Evolutionary conservation across 64 coral and sea anemone species (phyloP).

Genomic region (Actinia tenebrosa): DNA sequence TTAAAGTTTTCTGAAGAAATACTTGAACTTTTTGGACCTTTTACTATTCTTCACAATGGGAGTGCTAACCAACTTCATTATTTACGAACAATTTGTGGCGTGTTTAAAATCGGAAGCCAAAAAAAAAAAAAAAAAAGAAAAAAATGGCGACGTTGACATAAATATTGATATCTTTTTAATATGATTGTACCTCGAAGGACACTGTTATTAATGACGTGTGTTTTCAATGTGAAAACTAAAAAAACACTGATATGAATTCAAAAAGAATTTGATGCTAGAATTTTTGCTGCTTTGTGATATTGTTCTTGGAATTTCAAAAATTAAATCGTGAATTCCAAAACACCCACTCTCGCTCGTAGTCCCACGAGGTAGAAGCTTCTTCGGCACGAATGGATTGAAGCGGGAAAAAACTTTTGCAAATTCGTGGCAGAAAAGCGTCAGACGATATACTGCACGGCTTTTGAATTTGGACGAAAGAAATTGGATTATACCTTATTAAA

Average conservation of each 20-base stretch:
- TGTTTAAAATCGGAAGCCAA: not conserved
- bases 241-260: not conserved
- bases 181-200: not conserved
- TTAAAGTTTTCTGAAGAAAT: not conserved
- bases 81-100: not conserved
- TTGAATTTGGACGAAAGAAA: not conserved
- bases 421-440: not conserved
- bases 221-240: not conserved
- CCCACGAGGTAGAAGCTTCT: not conserved
- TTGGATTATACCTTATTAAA: not conserved
- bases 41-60: not conserved
- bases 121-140: not conserved
- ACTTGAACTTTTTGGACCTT: not conserved
- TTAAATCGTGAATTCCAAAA: not conserved
- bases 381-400: not conserved
- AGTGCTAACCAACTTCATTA: not conserved
- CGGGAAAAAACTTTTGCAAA: not conserved
- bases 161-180: not conserved
- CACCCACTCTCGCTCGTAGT: not conserved
- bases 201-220: not conserved
- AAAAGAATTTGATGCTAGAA: not conserved
- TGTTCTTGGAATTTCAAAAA: constrained; percentile 4
- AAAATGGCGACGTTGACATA: not conserved
- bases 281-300: not conserved
- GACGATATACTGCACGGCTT: not conserved